Percentiles rank a stretch among this genome's conserved stretches.
phyloP scores from a whole-genome alignment of 2,797 vertebrate genomes.

The Zenarchopterus dispar region DNA sequence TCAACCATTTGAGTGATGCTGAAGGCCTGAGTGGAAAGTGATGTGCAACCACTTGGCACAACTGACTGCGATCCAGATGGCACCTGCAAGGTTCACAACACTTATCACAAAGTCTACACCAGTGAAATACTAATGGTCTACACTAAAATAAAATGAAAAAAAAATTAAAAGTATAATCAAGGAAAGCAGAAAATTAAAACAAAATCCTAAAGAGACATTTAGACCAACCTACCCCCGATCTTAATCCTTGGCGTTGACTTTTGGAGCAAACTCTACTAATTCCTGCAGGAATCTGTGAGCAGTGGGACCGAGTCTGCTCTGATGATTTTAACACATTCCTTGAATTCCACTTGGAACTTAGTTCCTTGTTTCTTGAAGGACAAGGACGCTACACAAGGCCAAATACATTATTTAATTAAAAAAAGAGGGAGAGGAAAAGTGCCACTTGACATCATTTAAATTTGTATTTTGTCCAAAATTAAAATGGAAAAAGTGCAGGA shows the following conservation, averaged over 20 bases:
- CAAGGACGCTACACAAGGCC: conserved; percentile 42
- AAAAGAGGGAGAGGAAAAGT: not conserved
- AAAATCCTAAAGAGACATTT: conserved; percentile 31
- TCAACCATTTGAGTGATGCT: conserved; percentile 82
- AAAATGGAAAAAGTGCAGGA: conserved; percentile 12
- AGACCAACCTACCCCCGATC: conserved; percentile 66
- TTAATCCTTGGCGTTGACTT: conserved; percentile 63
- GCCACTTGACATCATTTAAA: not conserved
- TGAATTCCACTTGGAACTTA: conserved; percentile 56
- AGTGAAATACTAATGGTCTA: conserved; percentile 13
- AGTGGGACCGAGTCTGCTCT: conserved; percentile 19
- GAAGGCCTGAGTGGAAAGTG: conserved; percentile 64
- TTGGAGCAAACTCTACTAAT: conserved; percentile 57
- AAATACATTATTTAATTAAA: not conserved
- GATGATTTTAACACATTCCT: conserved; percentile 58
- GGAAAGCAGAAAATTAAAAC: conserved; percentile 55
- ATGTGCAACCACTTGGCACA: conserved; percentile 16
- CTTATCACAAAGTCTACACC: conserved; percentile 7
- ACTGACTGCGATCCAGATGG: conserved; percentile 33
- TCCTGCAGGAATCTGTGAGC: conserved; percentile 44
- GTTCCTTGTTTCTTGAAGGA: conserved; percentile 29
- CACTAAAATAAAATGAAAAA: not conserved
- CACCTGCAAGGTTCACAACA: conserved; percentile 43
- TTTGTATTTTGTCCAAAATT: conserved; percentile 1
- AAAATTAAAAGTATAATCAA: not conserved